Conservation (phyloP, 2,797 vertebrate species). For the Hydrocynus forskahlii region DNA sequence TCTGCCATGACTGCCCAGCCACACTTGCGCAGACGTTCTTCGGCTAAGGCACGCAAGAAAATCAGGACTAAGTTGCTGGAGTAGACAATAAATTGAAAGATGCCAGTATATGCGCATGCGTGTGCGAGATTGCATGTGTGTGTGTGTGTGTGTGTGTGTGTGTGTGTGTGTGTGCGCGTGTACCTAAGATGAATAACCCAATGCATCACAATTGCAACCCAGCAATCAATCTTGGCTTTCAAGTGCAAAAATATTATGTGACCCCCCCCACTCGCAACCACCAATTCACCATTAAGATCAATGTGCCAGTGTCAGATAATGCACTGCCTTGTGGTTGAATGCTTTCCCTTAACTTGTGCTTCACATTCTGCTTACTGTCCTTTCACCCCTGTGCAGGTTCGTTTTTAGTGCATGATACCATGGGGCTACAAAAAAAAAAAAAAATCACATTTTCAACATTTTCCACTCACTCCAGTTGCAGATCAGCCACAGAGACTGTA, state of each 20-base stretch:
- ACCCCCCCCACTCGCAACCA: background rate
- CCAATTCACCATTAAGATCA: slow-evolving; percentile 10
- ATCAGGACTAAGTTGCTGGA: slow-evolving; percentile 42
- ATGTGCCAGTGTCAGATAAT: background rate
- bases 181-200: slow-evolving; percentile 19
- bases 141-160: background rate
- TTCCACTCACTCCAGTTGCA: no score
- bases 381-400: background rate
- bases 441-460: no score
- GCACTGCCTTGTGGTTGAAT: background rate
- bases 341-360: background rate
- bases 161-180: background rate
- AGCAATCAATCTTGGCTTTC: slow-evolving; percentile 9
- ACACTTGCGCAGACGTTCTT: slow-evolving; percentile 36
- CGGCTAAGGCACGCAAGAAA: slow-evolving; percentile 26
- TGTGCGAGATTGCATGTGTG: background rate
- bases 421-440: no score
- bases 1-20: slow-evolving; percentile 32
- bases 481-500: no score
- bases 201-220: slow-evolving; percentile 14
- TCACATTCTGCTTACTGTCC: background rate
- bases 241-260: background rate
- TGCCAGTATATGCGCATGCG: slow-evolving; percentile 8
- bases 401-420: background rate
- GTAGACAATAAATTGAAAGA: slow-evolving; percentile 52